Base-by-base conservation (phyloP, 1,140 invertebrate genomes). In the Drosophila arizonae region DNA sequence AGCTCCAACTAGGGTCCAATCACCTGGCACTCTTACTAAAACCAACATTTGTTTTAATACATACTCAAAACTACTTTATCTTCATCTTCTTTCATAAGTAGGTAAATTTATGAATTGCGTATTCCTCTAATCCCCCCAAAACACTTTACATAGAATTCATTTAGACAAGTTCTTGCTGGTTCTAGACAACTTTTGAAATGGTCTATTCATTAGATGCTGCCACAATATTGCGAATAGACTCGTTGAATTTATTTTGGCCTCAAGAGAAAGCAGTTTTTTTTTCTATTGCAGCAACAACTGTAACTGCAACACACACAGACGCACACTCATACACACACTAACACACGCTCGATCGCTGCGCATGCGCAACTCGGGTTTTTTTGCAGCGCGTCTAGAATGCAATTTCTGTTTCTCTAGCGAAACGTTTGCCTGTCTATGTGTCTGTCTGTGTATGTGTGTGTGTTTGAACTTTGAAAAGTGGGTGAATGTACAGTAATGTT, bases 401-500 rank as follows among this genome's bases (percentile, higher is more conserved):
- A 89, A 87, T 88, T 88, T 88, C 84, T 88, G 84, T 87, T 81
- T 87, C 72, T 75, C 72, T 75, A 75, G 72, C 72, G 54, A 70
- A 62, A 63, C 72, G 66, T 69, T 73, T 58, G 57, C 70, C 26
- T 82, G 67, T 79, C 65, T 75, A 41, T 74, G 70, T 62, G 70
- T 87, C 55, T 87, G 70, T 87, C 73, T 65, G 77, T 45, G 41
- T 43, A 10, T 43, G 43, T 45, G 74, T 87, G 63, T 87, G 70
- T 87, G 79, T 58, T 78, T 88, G 85, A 88, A 88, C 85, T 90
- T 90, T 87, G 75, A 90, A 90, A 90, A 90, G 89, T 90, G 89
- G 89, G 89, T 90, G 89, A 90, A 90, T 90, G 89, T 90, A 90
- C 89, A 90, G 89, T 90, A 85, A 88, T 88, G 84, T 88, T 88